phyloP scores from a whole-genome alignment of 2,113 vertebrate species.

The Menura novaehollandiae region DNA sequence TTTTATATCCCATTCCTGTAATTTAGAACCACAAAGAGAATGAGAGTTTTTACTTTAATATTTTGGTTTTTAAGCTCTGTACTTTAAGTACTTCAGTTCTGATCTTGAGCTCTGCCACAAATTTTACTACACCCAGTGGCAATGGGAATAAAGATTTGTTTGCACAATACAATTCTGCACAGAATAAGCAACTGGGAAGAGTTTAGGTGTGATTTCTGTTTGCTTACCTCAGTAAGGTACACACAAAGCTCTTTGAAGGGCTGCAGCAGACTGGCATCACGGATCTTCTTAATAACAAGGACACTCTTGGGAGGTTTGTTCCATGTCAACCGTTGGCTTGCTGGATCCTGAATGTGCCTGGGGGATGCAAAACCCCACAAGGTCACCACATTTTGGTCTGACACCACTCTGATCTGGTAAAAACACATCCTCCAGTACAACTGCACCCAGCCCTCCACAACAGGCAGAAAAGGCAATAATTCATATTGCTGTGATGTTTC shows the following conservation, averaged over 20 bases:
- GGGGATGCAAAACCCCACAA: background rate
- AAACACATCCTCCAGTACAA: background rate
- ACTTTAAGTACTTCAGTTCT: background rate
- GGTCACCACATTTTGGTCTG: fast-evolving
- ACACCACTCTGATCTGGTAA: background rate
- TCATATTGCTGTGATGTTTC: fast-evolving
- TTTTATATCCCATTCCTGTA: background rate
- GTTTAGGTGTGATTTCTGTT: fast-evolving
- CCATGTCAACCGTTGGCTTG: conserved; percentile 94
- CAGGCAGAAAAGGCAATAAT: background rate
- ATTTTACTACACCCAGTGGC: background rate
- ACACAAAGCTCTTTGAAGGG: conserved; percentile 93
- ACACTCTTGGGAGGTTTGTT: conserved; percentile 97
- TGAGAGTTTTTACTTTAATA: background rate
- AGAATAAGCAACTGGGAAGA: background rate
- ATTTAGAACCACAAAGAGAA: background rate
- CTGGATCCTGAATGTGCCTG: conserved; percentile 99
- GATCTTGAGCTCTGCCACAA: background rate
- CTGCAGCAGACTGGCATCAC: conserved; percentile 86
- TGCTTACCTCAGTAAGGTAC: conserved; percentile 87
- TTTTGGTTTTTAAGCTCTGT: background rate
- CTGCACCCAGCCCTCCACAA: fast-evolving
- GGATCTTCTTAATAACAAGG: conserved; percentile 95
- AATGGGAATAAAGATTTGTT: fast-evolving
- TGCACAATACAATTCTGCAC: background rate